These are phyloP conservation scores for Callopanchax toddi DNA, from an alignment of 2,113 vertebrate species.

Conservation along the genomic window DNA sequence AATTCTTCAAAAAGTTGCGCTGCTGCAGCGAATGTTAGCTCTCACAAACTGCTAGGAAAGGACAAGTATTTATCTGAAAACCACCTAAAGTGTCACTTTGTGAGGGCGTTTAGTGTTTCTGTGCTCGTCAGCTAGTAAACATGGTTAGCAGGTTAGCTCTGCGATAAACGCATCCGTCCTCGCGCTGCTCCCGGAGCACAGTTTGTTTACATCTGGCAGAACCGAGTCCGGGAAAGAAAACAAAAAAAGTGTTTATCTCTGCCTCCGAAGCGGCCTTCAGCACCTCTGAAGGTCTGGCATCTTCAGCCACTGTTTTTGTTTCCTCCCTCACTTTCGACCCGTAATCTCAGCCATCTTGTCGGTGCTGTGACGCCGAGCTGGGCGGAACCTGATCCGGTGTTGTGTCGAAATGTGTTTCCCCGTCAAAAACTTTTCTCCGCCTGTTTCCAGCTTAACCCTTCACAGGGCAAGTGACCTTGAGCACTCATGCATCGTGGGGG, in stretches of 20 bases:
- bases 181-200: slow-evolving; percentile 22
- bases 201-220: slow-evolving; percentile 37
- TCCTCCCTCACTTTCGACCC: slow-evolving; percentile 78
- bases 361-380: slow-evolving; percentile 65
- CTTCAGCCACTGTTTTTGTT: slow-evolving; percentile 68
- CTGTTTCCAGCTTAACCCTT: too few relatives aligned
- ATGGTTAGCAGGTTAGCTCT: slow-evolving; percentile 66
- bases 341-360: slow-evolving; percentile 83
- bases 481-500: too few relatives aligned
- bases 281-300: background rate
- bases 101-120: slow-evolving; percentile 29
- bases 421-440: too few relatives aligned
- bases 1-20: background rate
- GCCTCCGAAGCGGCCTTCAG: background rate
- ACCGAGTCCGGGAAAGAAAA: background rate
- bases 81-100: slow-evolving; percentile 36
- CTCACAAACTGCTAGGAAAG: background rate
- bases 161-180: slow-evolving; percentile 52
- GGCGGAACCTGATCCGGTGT: slow-evolving; percentile 72
- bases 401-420: too few relatives aligned
- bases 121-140: slow-evolving; percentile 67
- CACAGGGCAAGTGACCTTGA: too few relatives aligned
- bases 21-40: background rate
- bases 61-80: background rate
- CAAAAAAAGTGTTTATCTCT: background rate